These are phyloP conservation scores for Archilochus colubris DNA, from an alignment of 2,113 vertebrate species.

Conservation along the genomic window DNA sequence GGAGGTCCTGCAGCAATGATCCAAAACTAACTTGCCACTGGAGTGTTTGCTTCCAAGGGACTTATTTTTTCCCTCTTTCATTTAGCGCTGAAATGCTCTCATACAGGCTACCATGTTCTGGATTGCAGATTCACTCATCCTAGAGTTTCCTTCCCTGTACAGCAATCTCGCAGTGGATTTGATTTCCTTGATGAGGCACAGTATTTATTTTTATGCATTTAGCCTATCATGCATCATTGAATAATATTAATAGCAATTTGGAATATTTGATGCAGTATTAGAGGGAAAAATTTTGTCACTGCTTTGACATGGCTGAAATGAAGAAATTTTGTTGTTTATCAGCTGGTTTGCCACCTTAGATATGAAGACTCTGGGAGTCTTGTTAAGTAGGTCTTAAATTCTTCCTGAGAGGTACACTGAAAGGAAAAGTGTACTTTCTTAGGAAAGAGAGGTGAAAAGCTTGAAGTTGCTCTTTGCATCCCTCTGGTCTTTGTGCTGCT, in stretches of 20 bases:
- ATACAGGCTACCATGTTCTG: neutral
- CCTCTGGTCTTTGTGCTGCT: neutral
- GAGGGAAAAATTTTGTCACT: neutral
- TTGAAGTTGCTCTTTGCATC: neutral
- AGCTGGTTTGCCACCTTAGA: neutral
- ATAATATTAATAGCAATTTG: neutral
- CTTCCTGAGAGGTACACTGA: neutral
- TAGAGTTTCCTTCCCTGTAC: neutral
- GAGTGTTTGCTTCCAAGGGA: slow-evolving; percentile 6
- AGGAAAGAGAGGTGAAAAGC: neutral
- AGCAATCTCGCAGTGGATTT: neutral
- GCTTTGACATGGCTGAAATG: neutral
- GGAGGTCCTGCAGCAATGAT: neutral
- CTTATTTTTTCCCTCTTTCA: neutral
- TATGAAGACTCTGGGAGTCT: neutral
- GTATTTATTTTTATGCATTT: neutral
- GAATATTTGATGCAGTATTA: neutral
- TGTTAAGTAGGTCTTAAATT: neutral
- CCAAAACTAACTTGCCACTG: neutral
- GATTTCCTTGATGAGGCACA: neutral
- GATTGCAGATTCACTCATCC: neutral
- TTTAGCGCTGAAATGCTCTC: neutral
- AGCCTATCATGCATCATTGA: neutral
- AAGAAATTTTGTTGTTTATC: neutral
- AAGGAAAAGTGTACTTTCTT: neutral